Conservation (phyloP, 2,797 vertebrate species). For the Thamnophis elegans region DNA sequence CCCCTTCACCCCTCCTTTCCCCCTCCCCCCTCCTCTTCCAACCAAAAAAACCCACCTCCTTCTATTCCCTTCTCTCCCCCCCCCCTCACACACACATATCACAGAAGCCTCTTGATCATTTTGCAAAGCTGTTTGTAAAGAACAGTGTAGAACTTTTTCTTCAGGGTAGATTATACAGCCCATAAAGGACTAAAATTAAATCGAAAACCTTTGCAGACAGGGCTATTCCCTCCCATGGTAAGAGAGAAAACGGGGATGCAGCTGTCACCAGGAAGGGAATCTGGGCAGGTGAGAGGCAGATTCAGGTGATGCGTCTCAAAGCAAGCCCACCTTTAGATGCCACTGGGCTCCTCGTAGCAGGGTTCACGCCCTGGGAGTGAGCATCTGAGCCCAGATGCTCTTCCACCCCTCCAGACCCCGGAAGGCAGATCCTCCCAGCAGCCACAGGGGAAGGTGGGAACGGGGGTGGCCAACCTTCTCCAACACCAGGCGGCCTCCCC, state of each 20-base stretch:
- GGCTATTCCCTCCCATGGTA: not conserved
- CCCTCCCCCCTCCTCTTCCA: no score
- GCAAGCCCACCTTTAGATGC: not conserved
- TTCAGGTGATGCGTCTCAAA: not conserved
- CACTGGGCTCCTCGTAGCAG: not conserved
- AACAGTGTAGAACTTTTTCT: not conserved
- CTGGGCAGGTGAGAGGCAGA: not conserved
- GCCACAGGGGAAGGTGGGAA: not conserved
- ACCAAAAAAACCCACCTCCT: no score
- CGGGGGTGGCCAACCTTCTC: not conserved
- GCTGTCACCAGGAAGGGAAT: not conserved
- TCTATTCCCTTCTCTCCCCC: no score
- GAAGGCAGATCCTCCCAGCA: not conserved
- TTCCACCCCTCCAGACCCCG: not conserved
- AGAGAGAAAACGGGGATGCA: not conserved
- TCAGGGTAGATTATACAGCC: not conserved
- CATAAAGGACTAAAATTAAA: not conserved
- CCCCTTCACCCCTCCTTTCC: no score
- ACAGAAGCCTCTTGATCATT: not conserved
- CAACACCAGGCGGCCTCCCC: no score
- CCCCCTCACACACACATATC: no score
- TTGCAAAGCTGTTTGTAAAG: not conserved
- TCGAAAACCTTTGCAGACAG: not conserved
- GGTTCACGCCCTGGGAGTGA: no score
- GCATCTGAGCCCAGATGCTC: not conserved